A percentile compares a stretch with the other conserved stretches of the same genome.
phyloP scores from a whole-genome alignment of 2,888 invertebrate species.

The Ceramica pisi region DNA sequence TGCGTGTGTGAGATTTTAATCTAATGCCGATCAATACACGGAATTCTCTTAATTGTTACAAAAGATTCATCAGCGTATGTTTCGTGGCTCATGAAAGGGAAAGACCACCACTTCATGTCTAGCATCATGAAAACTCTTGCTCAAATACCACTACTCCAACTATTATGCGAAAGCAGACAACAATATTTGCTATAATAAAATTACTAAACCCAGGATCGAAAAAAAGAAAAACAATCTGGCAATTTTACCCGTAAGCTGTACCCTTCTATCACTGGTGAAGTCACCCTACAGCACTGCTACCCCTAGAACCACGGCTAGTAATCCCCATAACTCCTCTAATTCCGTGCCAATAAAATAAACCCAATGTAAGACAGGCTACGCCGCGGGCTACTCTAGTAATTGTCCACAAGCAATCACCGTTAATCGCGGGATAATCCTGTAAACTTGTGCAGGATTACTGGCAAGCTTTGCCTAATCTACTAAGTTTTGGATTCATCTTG shows the following conservation, averaged over 20 bases:
- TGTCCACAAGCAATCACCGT: constrained; percentile 54
- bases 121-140: not conserved
- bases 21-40: constrained; percentile 34
- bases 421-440: constrained; percentile 27
- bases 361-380: constrained; percentile 8
- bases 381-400: constrained; percentile 50
- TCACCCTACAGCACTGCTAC: not conserved
- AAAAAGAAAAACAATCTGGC: not conserved
- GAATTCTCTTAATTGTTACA: not conserved
- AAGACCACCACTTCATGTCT: no score
- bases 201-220: not conserved
- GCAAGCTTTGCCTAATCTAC: not conserved
- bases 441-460: constrained; percentile 20
- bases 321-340: constrained; percentile 40
- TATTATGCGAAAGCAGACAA: not conserved
- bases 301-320: constrained; percentile 6
- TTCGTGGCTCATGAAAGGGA: not conserved
- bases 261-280: not conserved
- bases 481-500: constrained; percentile 11
- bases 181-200: not conserved
- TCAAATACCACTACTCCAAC: not conserved
- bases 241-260: not conserved
- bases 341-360: constrained; percentile 49
- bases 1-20: constrained; percentile 56
- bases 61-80: not conserved